Conservation (phyloP, 2,797 vertebrate species). For the Hippocampus kuda region DNA sequence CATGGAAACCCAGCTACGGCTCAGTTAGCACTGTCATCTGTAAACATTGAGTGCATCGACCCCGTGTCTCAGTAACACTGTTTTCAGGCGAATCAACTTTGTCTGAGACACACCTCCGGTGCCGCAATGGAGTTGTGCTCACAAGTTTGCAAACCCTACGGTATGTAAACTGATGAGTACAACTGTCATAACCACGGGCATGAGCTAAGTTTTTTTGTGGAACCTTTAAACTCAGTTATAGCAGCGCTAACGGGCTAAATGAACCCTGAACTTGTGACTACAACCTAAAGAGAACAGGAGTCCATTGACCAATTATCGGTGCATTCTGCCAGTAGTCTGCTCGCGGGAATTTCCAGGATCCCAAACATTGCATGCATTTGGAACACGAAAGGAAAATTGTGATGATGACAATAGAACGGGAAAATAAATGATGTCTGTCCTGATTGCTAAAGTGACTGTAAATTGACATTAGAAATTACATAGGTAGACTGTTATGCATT, state of each 20-base stretch:
- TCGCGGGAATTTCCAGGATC: not conserved
- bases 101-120: slow-evolving; percentile 23
- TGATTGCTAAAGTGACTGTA: not conserved
- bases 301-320: slow-evolving; percentile 6
- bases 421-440: not conserved
- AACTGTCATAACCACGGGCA: slow-evolving; percentile 23
- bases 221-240: slow-evolving; percentile 10
- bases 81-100: slow-evolving; percentile 24
- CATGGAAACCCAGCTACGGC: not conserved
- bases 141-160: too few relatives aligned
- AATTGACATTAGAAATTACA: not conserved
- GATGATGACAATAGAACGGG: not conserved
- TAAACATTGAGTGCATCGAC: not conserved
- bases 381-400: not conserved
- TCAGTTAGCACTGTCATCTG: not conserved
- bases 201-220: slow-evolving; percentile 11
- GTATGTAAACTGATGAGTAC: too few relatives aligned
- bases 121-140: slow-evolving; percentile 13
- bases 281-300: not conserved
- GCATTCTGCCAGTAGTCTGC: not conserved
- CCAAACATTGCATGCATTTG: not conserved
- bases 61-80: not conserved
- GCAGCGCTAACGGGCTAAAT: not conserved
- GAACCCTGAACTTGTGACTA: not conserved
- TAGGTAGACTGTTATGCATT: not conserved